Evolutionary conservation across 35 echinoderm and acorn worm species (phyloP).

Genomic region (Stichopus chloronotus): DNA sequence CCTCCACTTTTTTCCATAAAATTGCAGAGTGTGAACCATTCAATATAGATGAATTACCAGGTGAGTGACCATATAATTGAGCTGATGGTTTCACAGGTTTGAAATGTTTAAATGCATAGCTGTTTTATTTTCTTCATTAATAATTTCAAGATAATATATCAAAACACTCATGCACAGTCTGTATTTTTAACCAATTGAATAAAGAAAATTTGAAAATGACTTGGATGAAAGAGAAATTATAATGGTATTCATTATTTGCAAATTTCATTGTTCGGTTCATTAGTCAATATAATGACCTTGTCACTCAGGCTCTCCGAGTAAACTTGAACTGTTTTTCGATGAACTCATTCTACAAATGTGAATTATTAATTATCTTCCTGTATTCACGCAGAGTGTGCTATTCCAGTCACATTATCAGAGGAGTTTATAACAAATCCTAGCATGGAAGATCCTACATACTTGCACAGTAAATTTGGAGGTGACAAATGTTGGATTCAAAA

Average conservation of each 20-base stretch:
- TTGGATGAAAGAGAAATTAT: not conserved
- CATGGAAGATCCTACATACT: not conserved
- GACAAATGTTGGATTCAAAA: not conserved
- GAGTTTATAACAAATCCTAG: not conserved
- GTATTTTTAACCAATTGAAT: not conserved
- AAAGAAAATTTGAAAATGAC: not conserved
- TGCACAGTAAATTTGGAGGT: not conserved
- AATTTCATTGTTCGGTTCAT: not conserved
- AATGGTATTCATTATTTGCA: not conserved
- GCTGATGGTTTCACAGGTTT: not conserved
- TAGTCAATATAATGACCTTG: not conserved
- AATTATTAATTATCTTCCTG: not conserved
- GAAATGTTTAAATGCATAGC: not conserved
- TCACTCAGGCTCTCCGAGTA: not conserved
- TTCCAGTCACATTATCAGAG: not conserved
- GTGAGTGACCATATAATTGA: not conserved
- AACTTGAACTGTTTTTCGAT: not conserved
- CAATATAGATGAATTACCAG: not conserved
- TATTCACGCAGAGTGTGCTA: not conserved
- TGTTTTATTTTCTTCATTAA: not conserved
- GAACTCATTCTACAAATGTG: not conserved
- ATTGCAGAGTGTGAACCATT: slow-evolving; percentile 1
- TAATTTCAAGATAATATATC: not conserved
- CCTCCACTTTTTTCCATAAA: not conserved
- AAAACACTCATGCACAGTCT: not conserved